Evolutionary conservation across 2,888 invertebrate species (phyloP).

Genomic region (Megaustenia siamemsis): DNA sequence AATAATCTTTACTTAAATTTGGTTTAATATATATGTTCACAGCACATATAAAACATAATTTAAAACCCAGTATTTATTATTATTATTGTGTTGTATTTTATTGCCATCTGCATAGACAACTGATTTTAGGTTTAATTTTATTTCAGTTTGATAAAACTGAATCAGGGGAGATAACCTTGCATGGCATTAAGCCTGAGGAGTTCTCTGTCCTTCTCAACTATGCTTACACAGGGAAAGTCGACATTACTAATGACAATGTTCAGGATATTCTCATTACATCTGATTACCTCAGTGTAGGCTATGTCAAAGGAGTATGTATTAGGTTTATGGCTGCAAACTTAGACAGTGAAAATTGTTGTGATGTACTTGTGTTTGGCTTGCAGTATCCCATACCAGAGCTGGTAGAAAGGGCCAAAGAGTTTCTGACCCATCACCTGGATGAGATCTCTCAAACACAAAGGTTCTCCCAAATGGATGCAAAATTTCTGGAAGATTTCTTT

Average conservation of each 20-base stretch:
- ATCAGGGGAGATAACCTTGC: constrained; percentile 40
- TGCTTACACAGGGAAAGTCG: constrained; percentile 45
- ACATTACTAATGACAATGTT: constrained; percentile 42
- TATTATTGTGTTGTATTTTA: too few relatives aligned
- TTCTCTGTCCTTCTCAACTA: constrained; percentile 33
- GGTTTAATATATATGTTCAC: too few relatives aligned
- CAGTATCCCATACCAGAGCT: constrained; percentile 3
- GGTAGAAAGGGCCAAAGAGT: not conserved
- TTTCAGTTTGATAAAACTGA: constrained; percentile 33
- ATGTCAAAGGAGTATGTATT: constrained; percentile 35
- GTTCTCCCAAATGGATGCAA: constrained; percentile 20
- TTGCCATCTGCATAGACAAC: too few relatives aligned
- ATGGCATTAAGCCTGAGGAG: constrained; percentile 23
- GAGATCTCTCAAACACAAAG: not conserved
- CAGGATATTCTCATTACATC: constrained; percentile 42
- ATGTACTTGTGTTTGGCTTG: constrained; percentile 21
- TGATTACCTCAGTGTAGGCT: constrained; percentile 30
- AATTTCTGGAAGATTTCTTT: constrained; percentile 24
- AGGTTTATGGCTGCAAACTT: constrained; percentile 35
- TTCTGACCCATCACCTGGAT: constrained; percentile 22
- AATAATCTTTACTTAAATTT: too few relatives aligned
- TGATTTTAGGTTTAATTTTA: not conserved
- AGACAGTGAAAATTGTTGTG: constrained; percentile 32
- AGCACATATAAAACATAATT: too few relatives aligned
- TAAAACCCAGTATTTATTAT: too few relatives aligned